phyloP scores from a whole-genome alignment of 30 jellyfish, hydroid and myxozoan genomes.

The Morbakka virulenta region DNA sequence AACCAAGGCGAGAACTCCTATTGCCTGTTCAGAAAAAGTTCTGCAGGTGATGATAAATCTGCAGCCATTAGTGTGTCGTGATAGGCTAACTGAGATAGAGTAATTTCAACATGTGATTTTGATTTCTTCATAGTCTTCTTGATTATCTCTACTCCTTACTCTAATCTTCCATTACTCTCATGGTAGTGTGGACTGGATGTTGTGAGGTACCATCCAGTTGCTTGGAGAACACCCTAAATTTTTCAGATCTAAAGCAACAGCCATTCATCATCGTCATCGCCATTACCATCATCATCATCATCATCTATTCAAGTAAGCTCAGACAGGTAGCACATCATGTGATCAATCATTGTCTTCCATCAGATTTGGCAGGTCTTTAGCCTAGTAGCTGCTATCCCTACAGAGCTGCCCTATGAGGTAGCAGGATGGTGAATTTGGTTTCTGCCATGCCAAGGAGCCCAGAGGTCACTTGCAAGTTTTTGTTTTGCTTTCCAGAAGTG shows the following conservation, averaged over 20 bases:
- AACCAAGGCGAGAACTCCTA: slow-evolving; percentile 9
- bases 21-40: slow-evolving; percentile 3
- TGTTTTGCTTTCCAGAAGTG: no score
- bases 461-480: no score
- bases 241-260: background rate
- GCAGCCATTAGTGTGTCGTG: background rate
- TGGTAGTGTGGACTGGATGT: slow-evolving; percentile 22
- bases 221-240: background rate
- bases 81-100: slow-evolving; percentile 4
- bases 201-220: background rate
- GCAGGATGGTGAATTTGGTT: no score
- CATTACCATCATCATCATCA: no score
- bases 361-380: no score
- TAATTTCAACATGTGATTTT: background rate
- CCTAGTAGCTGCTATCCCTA: no score
- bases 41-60: slow-evolving; percentile 1
- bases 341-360: no score
- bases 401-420: no score
- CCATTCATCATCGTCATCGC: no score
- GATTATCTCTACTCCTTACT: slow-evolving; percentile 2
- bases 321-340: no score
- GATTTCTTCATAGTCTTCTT: background rate
- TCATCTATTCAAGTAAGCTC: no score
- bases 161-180: slow-evolving; percentile 10
- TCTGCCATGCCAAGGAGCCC: no score